phyloP scores from a whole-genome alignment of 1,140 invertebrate genomes.

The Aricia agestis region DNA sequence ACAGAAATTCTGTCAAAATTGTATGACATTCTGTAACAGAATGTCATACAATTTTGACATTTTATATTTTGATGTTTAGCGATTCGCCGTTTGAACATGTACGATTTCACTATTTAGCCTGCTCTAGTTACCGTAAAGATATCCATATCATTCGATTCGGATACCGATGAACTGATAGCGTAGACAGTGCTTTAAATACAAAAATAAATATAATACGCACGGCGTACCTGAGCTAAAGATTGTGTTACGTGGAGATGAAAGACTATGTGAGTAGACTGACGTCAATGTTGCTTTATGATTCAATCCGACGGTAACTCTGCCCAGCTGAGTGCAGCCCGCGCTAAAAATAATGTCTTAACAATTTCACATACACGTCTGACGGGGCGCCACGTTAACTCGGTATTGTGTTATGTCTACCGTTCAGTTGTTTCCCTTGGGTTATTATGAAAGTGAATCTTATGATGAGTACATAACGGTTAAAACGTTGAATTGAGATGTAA shows the following conservation, averaged over 20 bases:
- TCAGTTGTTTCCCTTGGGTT: background rate
- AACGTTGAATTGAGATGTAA: too few relatives aligned
- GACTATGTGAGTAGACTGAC: constrained; percentile 45
- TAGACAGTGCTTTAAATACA: background rate
- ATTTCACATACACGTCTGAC: constrained; percentile 50
- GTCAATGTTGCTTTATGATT: constrained; percentile 68
- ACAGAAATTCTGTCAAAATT: too few relatives aligned
- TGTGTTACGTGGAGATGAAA: constrained; percentile 26
- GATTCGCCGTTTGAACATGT: too few relatives aligned
- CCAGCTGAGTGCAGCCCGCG: constrained; percentile 66
- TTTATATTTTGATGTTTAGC: too few relatives aligned
- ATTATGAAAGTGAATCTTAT: too few relatives aligned
- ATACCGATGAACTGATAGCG: background rate
- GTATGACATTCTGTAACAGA: too few relatives aligned
- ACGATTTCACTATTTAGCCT: too few relatives aligned
- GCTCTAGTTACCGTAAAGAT: too few relatives aligned
- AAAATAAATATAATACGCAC: background rate
- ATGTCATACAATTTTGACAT: too few relatives aligned
- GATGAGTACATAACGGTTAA: too few relatives aligned
- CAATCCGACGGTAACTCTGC: constrained; percentile 58
- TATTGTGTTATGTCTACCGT: constrained; percentile 11
- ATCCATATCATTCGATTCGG: too few relatives aligned
- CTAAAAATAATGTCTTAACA: constrained; percentile 64
- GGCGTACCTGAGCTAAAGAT: constrained; percentile 6
- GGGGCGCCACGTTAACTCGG: constrained; percentile 28